Conservation (phyloP, 1,140 invertebrate genomes). For the Drosophila pectinifera region DNA sequence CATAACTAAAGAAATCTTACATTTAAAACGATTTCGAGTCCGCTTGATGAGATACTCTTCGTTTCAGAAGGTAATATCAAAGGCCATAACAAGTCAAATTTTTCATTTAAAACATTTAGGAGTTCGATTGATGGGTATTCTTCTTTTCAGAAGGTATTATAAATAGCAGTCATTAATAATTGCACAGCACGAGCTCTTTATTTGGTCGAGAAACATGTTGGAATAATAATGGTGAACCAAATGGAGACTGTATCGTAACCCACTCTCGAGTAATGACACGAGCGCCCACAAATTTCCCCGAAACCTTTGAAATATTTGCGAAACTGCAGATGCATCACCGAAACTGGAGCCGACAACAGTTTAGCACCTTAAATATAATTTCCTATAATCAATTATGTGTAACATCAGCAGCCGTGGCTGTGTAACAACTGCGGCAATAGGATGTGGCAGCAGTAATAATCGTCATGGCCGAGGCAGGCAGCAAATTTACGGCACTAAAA, state of each 20-base stretch:
- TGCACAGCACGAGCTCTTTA: constrained; percentile 5
- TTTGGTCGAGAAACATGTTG: constrained; percentile 10
- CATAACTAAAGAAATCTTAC: too few relatives aligned
- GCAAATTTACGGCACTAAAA: constrained; percentile 69
- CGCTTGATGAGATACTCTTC: too few relatives aligned
- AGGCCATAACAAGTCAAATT: too few relatives aligned
- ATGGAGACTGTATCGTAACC: constrained; percentile 10
- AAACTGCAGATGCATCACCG: constrained; percentile 21
- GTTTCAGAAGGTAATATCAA: too few relatives aligned
- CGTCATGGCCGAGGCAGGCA: constrained; percentile 46
- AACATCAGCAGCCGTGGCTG: constrained; percentile 41
- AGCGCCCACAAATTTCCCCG: constrained; percentile 12
- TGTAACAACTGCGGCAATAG: constrained; percentile 15
- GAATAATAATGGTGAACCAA: constrained; percentile 4
- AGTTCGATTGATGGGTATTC: too few relatives aligned
- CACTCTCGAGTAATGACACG: constrained; percentile 3
- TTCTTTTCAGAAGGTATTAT: not conserved
- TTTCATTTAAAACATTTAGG: too few relatives aligned
- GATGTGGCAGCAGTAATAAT: constrained; percentile 59
- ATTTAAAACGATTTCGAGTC: not conserved
- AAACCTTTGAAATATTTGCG: constrained; percentile 18
- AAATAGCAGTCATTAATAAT: constrained; percentile 8
- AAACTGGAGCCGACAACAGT: constrained; percentile 45
- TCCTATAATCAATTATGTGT: constrained; percentile 75
- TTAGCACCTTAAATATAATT: constrained; percentile 76